These are phyloP conservation scores for Orthosia cruda DNA, from an alignment of 2,888 invertebrate species.

Conservation along the genomic window DNA sequence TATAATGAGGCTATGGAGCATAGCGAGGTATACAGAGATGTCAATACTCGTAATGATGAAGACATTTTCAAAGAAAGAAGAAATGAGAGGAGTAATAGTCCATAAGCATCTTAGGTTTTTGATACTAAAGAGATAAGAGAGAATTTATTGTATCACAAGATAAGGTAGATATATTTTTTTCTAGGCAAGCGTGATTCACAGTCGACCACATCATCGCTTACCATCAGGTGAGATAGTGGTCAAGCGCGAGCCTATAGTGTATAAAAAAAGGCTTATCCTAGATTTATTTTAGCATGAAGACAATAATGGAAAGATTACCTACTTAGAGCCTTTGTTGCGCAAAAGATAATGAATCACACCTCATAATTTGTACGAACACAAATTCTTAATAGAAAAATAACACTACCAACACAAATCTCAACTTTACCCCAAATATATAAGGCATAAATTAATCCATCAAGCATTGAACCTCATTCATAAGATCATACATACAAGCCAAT, in stretches of 20 bases:
- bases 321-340: not conserved
- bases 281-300: not conserved
- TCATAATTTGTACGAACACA: not conserved
- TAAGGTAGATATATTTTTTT: no score
- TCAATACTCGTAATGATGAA: not conserved
- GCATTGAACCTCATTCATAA: not conserved
- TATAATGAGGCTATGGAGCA: not conserved
- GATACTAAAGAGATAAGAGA: not conserved
- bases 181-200: no score
- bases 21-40: not conserved
- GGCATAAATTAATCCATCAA: not conserved
- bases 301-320: constrained; percentile 12
- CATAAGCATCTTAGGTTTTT: not conserved
- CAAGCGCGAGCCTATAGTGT: no score
- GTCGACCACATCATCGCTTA: no score
- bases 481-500: not conserved
- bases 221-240: no score
- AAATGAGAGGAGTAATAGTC: not conserved
- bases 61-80: not conserved
- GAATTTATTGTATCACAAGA: not conserved
- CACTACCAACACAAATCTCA: not conserved
- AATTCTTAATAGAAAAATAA: not conserved
- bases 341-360: not conserved
- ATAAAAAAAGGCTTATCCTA: no score
- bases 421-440: not conserved